Base-by-base conservation (phyloP, 2,113 vertebrate species). In the Arizona elegans region DNA sequence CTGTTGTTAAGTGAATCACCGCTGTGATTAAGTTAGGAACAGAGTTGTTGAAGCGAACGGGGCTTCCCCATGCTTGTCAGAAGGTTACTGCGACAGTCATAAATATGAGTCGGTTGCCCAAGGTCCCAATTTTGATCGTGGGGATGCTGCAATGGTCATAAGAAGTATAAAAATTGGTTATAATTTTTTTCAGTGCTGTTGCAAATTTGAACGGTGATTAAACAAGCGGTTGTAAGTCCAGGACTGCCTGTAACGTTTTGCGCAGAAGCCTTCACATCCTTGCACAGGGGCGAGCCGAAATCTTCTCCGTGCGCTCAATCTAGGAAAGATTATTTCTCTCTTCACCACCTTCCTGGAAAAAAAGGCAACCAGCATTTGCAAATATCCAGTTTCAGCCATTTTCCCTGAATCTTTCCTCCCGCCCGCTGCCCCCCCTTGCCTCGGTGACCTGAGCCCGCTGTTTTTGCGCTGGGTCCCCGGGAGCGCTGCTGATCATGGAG, bases 371-470 rank as follows among this genome's bases (percentile, higher is more conserved):
- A 33, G n/a, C n/a, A 19, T 38, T 81, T 81, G 70, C 70, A 81
- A 81, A 81, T 3, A 7, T 38, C 15, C 33, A 8, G 33, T 7
- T 81, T 38, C 15, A 3, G 70, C 33, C 70, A 81, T 38, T 81
- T 81, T 1, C 70, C 7, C 70, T 38, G 33, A 19, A 38, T 75
- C 29, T 75, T 47, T 47, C 43, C 43, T 0, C 62, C 1, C 29
- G 13, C n/a, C 2, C 2, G 5, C 13, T 5, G 0, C 65, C 29
- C 0, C 1, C 13, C 15, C n/a, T 17, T 33, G 13, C 13, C n/a
- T 75, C 12, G 13, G n/a, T 17, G 13, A 33, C n/a, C 65, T 33
- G 70, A 75, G 15, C 6, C 2, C 1, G 33, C 6, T 81, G 70
- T 81, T 81, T 81, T 81, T 19, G 70, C 17, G 2, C 17, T 3